Evolutionary conservation across 2,888 invertebrate genomes (phyloP).

Genomic region (Encarsia formosa): DNA sequence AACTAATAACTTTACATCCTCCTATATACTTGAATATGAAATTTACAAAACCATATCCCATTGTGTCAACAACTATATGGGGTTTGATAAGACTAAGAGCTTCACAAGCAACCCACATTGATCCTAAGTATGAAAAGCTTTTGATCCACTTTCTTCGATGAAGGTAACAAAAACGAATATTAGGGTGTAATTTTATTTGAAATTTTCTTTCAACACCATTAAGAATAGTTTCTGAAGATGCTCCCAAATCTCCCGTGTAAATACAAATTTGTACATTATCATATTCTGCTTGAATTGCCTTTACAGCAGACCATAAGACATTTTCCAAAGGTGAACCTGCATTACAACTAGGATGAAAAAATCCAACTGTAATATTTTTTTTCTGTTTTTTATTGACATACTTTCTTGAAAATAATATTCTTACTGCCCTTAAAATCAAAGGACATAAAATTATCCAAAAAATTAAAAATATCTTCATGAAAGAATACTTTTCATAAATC

Average conservation of each 20-base stretch:
- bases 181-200: slow-evolving; percentile 62
- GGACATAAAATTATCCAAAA: slow-evolving; percentile 16
- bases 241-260: slow-evolving; percentile 85
- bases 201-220: slow-evolving; percentile 70
- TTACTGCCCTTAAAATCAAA: slow-evolving; percentile 11
- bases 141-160: slow-evolving; percentile 73
- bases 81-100: slow-evolving; percentile 59
- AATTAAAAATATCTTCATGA: slow-evolving; percentile 15
- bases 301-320: slow-evolving; percentile 90
- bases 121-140: slow-evolving; percentile 78
- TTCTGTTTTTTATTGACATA: slow-evolving; percentile 27
- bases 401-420: slow-evolving; percentile 31
- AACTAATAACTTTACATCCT: slow-evolving; percentile 75
- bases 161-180: slow-evolving; percentile 76
- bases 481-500: slow-evolving; percentile 18
- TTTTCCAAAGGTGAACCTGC: slow-evolving; percentile 96
- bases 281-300: slow-evolving; percentile 71
- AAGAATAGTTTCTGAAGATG: slow-evolving; percentile 72
- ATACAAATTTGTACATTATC: slow-evolving; percentile 69
- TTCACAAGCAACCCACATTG: slow-evolving; percentile 80
- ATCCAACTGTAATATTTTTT: slow-evolving; percentile 61
- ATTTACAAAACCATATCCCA: slow-evolving; percentile 88
- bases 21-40: slow-evolving; percentile 87
- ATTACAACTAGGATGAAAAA: slow-evolving; percentile 98
- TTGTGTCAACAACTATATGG: slow-evolving; percentile 88